A percentile compares a stretch with the other conserved stretches of the same genome.
phyloP scores from a whole-genome alignment of 2,113 vertebrate genomes.

The Chlamydotis undulata region DNA sequence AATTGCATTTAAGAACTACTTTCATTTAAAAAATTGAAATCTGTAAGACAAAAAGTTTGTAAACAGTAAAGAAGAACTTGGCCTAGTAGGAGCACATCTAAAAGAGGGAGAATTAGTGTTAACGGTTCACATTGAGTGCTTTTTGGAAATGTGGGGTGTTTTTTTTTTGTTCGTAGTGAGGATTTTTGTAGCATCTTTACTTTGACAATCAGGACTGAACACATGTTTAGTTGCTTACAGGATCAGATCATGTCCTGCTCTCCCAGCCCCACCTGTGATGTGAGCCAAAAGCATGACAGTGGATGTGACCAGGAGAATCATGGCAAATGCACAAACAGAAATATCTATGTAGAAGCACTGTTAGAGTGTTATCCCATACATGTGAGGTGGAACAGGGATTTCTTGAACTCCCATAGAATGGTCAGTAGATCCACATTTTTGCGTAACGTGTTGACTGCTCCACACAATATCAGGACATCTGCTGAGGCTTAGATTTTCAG shows the following conservation, averaged over 20 bases:
- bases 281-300: neutral
- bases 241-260: neutral
- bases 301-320: neutral
- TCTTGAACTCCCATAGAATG: neutral
- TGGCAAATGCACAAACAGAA: neutral
- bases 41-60: neutral
- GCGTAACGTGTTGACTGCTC: neutral
- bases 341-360: neutral
- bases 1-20: neutral
- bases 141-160: neutral
- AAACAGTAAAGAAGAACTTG: neutral
- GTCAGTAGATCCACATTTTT: neutral
- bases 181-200: neutral
- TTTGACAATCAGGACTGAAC: neutral
- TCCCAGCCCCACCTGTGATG: neutral
- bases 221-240: neutral
- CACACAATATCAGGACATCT: neutral
- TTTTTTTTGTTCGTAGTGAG: neutral
- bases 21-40: neutral
- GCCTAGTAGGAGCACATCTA: neutral
- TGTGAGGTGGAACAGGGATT: neutral
- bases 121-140: neutral
- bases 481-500: neutral
- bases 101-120: neutral
- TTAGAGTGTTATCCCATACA: accelerated